phyloP scores from a whole-genome alignment of 1,140 invertebrate species.

The Drosophila seguyi region DNA sequence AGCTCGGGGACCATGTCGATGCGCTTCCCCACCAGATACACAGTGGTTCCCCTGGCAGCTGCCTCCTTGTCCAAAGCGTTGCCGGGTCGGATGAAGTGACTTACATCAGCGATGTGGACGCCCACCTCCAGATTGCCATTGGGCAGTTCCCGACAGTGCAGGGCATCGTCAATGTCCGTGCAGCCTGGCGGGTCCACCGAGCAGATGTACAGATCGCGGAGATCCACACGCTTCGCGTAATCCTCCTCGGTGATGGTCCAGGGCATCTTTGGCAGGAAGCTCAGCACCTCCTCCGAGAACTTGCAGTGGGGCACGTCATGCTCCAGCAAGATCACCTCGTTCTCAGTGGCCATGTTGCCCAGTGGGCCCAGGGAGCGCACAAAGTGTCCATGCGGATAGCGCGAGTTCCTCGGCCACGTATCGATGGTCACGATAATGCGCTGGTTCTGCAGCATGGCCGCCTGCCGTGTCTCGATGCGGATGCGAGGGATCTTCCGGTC shows the following conservation, averaged over 20 bases:
- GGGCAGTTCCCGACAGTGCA: slow-evolving; percentile 93
- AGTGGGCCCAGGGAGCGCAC: slow-evolving; percentile 92
- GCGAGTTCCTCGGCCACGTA: slow-evolving; percentile 95
- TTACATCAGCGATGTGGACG: slow-evolving; percentile 98
- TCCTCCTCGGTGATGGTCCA: slow-evolving; percentile 96
- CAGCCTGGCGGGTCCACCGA: slow-evolving; percentile 99
- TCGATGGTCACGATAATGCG: slow-evolving; percentile 97
- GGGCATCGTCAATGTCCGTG: slow-evolving; percentile 99
- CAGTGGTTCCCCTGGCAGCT: slow-evolving; percentile 93
- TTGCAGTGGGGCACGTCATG: slow-evolving; percentile 98
- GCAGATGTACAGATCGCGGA: slow-evolving; percentile 94
- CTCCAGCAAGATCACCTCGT: slow-evolving; percentile 97
- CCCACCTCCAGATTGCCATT: slow-evolving; percentile 95
- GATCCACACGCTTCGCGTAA: slow-evolving; percentile 91
- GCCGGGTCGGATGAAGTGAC: slow-evolving; percentile 95
- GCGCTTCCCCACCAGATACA: slow-evolving; percentile 95
- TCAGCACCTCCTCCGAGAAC: slow-evolving; percentile 97
- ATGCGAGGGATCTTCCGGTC: slow-evolving; percentile 96
- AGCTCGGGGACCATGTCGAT: slow-evolving; percentile 96
- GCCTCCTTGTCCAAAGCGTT: slow-evolving; percentile 96
- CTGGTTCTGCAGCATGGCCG: slow-evolving; percentile 91
- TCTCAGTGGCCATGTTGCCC: slow-evolving; percentile 96
- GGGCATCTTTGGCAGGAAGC: slow-evolving; percentile 95
- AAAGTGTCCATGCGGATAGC: slow-evolving; percentile 93
- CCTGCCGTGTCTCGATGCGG: slow-evolving; percentile 96